Percentiles rank a stretch among this genome's conserved stretches.
Conservation (phyloP, 2,888 invertebrate species). For the Nephrotoma guestfalica region DNA sequence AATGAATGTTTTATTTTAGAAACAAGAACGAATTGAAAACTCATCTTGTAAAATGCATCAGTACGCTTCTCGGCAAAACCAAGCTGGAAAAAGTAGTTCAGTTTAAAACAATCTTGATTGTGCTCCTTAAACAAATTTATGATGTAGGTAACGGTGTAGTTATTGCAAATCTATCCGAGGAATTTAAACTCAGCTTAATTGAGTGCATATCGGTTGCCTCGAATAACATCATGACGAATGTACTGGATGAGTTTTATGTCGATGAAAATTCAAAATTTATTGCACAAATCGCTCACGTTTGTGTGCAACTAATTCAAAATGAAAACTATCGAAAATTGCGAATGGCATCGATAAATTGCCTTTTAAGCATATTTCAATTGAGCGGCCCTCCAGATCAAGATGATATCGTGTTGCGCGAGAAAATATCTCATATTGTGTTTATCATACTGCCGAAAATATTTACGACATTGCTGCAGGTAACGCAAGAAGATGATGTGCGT, state of each 20-base stretch:
- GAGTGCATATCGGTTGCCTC: conserved; percentile 22
- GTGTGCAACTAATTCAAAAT: conserved; percentile 46
- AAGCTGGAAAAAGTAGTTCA: conserved; percentile 23
- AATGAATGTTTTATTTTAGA: conserved; percentile 14
- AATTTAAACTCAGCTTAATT: conserved; percentile 26
- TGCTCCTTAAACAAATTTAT: conserved; percentile 24
- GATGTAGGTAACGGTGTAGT: conserved; percentile 17
- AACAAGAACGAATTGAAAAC: conserved; percentile 24
- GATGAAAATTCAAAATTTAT: conserved; percentile 42
- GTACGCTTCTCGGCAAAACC: conserved; percentile 20
- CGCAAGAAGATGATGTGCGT: conserved; percentile 38
- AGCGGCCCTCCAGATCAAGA: conserved; percentile 37
- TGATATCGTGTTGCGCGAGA: conserved; percentile 37
- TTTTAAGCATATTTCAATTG: conserved; percentile 46
- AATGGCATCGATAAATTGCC: conserved; percentile 39
- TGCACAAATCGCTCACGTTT: conserved; percentile 49
- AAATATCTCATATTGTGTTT: conserved; percentile 41
- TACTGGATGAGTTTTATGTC: conserved; percentile 39
- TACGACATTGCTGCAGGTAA: conserved; percentile 34
- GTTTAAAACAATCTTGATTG: conserved; percentile 23
- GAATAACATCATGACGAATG: conserved; percentile 27
- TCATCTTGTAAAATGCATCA: conserved; percentile 22
- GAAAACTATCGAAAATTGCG: conserved; percentile 49
- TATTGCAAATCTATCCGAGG: conserved; percentile 23
- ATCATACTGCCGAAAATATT: conserved; percentile 44